Conservation (phyloP, 2,888 invertebrate genomes). For the Morpho achilles region DNA sequence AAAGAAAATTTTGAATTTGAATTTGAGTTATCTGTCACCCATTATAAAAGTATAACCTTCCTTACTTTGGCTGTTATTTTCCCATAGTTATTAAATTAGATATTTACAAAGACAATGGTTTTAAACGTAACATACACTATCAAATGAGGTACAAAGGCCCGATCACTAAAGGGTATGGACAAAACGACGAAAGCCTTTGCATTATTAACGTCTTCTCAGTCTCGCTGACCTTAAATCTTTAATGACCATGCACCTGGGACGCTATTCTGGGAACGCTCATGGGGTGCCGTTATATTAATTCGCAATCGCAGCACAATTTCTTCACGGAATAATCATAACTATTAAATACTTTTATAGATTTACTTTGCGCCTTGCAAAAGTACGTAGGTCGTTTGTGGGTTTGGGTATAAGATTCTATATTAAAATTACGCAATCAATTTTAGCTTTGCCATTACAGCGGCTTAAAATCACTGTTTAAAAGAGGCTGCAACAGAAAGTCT, state of each 20-base stretch:
- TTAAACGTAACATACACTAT: not conserved
- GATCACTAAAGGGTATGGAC: slow-evolving; percentile 30
- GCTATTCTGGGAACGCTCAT: slow-evolving; percentile 11
- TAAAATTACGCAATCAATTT: no score
- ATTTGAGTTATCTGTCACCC: no score
- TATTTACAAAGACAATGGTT: no score
- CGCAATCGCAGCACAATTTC: not conserved
- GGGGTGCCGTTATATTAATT: slow-evolving; percentile 1
- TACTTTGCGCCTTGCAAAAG: not conserved
- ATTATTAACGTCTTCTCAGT: slow-evolving; percentile 33
- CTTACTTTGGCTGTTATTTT: no score
- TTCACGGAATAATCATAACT: not conserved
- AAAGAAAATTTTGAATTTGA: no score
- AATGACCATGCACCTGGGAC: slow-evolving; percentile 22
- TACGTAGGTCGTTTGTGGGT: no score
- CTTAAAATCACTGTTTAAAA: no score
- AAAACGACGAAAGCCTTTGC: slow-evolving; percentile 22
- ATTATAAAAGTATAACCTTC: no score
- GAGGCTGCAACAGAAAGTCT: no score
- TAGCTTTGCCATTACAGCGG: no score
- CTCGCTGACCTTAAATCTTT: slow-evolving; percentile 22
- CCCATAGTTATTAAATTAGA: no score
- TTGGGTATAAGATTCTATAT: no score
- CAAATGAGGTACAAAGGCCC: slow-evolving; percentile 8
- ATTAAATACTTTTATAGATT: not conserved